phyloP scores from a whole-genome alignment of 2,113 vertebrate genomes.

The Puntigrus tetrazona region DNA sequence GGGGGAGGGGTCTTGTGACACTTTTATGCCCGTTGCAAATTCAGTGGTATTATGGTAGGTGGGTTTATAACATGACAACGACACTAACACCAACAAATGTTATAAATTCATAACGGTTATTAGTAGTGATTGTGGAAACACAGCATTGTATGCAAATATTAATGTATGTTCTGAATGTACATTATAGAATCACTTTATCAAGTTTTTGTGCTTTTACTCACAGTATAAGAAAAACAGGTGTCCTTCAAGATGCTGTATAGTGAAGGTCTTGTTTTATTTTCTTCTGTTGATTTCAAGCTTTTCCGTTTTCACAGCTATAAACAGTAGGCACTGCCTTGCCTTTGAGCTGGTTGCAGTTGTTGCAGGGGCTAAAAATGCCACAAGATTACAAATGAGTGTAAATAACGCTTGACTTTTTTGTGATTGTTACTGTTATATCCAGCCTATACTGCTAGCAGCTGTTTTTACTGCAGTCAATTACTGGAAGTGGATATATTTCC shows the following conservation, averaged over 20 bases:
- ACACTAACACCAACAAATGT: slow-evolving; percentile 73
- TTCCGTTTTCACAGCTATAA: slow-evolving; percentile 57
- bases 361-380: slow-evolving; percentile 93
- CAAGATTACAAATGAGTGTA: slow-evolving; percentile 99
- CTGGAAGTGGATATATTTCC: slow-evolving; percentile 99
- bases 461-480: slow-evolving; percentile 99
- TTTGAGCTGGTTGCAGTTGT: slow-evolving; percentile 77
- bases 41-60: slow-evolving; percentile 60
- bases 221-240: slow-evolving; percentile 74
- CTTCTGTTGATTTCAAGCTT: slow-evolving; percentile 61
- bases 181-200: slow-evolving; percentile 74
- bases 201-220: slow-evolving; percentile 68
- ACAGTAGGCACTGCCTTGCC: slow-evolving; percentile 67
- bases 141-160: slow-evolving; percentile 76
- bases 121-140: slow-evolving; percentile 74
- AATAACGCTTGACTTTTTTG: slow-evolving; percentile 99
- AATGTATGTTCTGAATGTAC: slow-evolving; percentile 81
- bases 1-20: slow-evolving; percentile 89
- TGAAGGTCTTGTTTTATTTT: slow-evolving; percentile 67
- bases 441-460: slow-evolving; percentile 99
- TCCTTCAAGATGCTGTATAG: slow-evolving; percentile 75
- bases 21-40: slow-evolving; percentile 78
- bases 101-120: slow-evolving; percentile 67
- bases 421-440: slow-evolving; percentile 99
- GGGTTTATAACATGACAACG: slow-evolving; percentile 61